A percentile compares a stretch with the other conserved stretches of the same genome.
Evolutionary conservation across 1,140 invertebrate genomes (phyloP).

Genomic region (Drosophila athabasca): DNA sequence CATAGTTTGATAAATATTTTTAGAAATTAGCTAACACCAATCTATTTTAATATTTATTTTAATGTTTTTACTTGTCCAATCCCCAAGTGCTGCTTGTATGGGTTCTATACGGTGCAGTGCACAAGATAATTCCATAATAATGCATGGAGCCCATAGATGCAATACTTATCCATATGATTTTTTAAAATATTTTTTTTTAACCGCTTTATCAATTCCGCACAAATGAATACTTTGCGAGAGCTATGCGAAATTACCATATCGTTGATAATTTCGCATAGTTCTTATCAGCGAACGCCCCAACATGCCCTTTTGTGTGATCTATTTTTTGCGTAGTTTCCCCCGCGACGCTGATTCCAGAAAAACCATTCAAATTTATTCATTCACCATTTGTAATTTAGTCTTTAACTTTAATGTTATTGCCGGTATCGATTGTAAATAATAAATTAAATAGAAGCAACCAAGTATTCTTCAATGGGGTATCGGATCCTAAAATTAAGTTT

Average conservation of each 20-base stretch:
- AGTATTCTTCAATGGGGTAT: background rate
- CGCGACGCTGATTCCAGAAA: conserved; percentile 60
- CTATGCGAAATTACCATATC: conserved; percentile 12
- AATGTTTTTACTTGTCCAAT: conserved; percentile 17
- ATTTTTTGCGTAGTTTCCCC: conserved; percentile 58
- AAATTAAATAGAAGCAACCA: conserved; percentile 73
- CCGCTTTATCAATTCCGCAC: background rate
- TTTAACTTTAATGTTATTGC: conserved; percentile 73
- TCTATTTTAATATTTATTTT: conserved; percentile 57
- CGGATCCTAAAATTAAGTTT: conserved; percentile 6
- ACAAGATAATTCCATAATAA: conserved; percentile 1
- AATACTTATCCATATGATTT: conserved; percentile 27
- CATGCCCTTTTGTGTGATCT: conserved; percentile 30
- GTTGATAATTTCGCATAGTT: conserved; percentile 20
- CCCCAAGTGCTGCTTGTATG: conserved; percentile 33
- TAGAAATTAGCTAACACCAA: conserved; percentile 59
- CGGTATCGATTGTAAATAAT: conserved; percentile 74
- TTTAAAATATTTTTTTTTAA: conserved; percentile 10
- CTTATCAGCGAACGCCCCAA: conserved; percentile 6
- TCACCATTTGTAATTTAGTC: conserved; percentile 66
- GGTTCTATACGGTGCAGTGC: conserved; percentile 40
- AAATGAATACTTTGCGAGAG: background rate
- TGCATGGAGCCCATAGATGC: conserved; percentile 23
- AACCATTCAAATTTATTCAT: conserved; percentile 45
- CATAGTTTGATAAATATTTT: conserved; percentile 39